Evolutionary conservation across 2,888 invertebrate species (phyloP).

Genomic region (Cremastobaeus sp.): DNA sequence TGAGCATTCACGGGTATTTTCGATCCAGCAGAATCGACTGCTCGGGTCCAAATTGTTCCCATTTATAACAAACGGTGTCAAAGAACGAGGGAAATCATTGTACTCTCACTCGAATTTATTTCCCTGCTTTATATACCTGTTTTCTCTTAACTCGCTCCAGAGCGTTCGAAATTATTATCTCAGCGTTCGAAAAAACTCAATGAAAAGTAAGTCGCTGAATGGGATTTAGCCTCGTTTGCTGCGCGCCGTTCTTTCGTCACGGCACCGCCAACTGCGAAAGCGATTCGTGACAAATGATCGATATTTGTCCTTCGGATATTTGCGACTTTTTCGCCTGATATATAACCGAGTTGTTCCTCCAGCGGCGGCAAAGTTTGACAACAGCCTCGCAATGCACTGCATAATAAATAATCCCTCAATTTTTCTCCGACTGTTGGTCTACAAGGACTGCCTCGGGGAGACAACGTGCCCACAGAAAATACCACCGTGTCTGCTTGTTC

Average conservation of each 20-base stretch:
- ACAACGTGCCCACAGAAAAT: slow-evolving; percentile 24
- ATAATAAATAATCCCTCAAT: slow-evolving; percentile 48
- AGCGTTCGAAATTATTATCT: too few species aligned
- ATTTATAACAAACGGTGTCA: background rate
- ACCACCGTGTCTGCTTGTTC: slow-evolving; percentile 26
- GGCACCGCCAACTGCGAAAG: too few species aligned
- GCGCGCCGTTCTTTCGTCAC: too few species aligned
- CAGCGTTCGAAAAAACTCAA: too few species aligned
- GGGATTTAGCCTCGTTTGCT: too few species aligned
- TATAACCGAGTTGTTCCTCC: slow-evolving; percentile 26
- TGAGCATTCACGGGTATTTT: slow-evolving; percentile 11
- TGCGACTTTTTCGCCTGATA: slow-evolving; percentile 16
- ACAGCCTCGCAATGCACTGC: slow-evolving; percentile 33
- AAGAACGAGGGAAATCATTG: too few species aligned
- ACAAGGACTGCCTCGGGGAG: slow-evolving; percentile 20
- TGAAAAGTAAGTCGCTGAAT: too few species aligned
- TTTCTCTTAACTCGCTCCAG: too few species aligned
- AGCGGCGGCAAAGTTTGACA: slow-evolving; percentile 42
- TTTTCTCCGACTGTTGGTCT: slow-evolving; percentile 43
- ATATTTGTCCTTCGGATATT: slow-evolving; percentile 25
- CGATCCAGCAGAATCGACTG: background rate
- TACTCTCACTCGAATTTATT: too few species aligned
- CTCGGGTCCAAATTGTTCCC: slow-evolving; percentile 1
- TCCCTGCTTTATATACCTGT: too few species aligned
- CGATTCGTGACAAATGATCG: slow-evolving; percentile 26